Evolutionary conservation across 2,113 vertebrate species (phyloP).

Genomic region (Psilopsiagon aurifrons): DNA sequence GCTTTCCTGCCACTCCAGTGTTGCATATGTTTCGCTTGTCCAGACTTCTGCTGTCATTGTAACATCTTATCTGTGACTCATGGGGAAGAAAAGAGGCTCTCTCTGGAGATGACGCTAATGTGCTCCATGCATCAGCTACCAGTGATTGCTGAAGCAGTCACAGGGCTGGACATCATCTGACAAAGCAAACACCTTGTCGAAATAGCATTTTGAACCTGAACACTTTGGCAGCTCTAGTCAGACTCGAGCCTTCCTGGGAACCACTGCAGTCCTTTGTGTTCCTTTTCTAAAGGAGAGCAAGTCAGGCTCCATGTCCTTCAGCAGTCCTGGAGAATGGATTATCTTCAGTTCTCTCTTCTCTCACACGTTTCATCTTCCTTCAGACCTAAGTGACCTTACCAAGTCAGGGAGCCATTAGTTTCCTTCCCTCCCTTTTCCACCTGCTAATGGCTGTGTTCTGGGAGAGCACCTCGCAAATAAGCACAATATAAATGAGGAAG

Average conservation of each 20-base stretch:
- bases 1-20: slow-evolving; percentile 41
- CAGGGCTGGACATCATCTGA: slow-evolving; percentile 28
- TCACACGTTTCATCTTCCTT: background rate
- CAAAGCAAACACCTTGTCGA: slow-evolving; percentile 10
- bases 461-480: slow-evolving; percentile 18
- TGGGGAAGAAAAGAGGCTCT: background rate
- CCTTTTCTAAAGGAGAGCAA: background rate
- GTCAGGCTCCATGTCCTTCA: background rate
- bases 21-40: background rate
- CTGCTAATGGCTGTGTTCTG: background rate
- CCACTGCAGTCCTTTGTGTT: background rate
- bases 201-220: background rate
- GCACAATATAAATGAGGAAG: background rate
- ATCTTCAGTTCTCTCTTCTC: background rate
- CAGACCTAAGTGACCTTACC: background rate
- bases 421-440: background rate
- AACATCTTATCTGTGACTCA: slow-evolving; percentile 23
- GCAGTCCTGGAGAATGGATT: background rate
- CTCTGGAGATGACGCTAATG: background rate
- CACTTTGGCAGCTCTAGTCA: background rate
- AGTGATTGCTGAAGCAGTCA: slow-evolving; percentile 21
- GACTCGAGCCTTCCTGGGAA: background rate
- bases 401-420: background rate
- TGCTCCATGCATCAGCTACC: slow-evolving; percentile 13
- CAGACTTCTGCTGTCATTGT: slow-evolving; percentile 23